Base-by-base conservation (phyloP, 2,113 vertebrate species). In the Danionella cerebrum region DNA sequence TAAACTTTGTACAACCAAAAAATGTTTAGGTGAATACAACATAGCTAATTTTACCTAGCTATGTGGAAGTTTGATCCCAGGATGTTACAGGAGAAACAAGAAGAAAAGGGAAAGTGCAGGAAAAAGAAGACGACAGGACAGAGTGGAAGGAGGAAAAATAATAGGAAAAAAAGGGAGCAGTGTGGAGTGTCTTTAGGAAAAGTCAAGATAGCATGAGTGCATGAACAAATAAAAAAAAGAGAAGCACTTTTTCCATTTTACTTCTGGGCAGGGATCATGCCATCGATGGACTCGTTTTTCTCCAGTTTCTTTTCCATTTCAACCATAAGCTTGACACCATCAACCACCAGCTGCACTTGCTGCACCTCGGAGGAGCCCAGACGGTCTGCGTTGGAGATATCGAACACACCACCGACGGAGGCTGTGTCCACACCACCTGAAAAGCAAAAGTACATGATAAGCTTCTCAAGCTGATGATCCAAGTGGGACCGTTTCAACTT, bases 291-390 rank as follows among this genome's bases (percentile, higher is more conserved):
- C 75, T 92, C 89, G 60, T 90, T 90, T 82, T 98, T 97, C 81
- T 98, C 95, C 54, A 98, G 87, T 74, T 91, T 93, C 91, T 98
- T 98, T 87, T 98, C 95, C 94, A 98, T 96, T 86, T 96, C 94
- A 53, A 98, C 79, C 94, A 97, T 94, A 70, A 98, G 90, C 83
- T 98, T 98, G 70, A 98, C 95, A 0, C 95, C 95, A 2, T 98
- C 95, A 5, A 98, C 94, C 86, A 98, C 95, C 88, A 96, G 77
- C 89, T 98, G 95, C 67, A 96, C 94, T 85, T 98, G 95, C 0
- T 89, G 58, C 12, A 98, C 95, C 88, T 98, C 95, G 0, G 95
- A 98, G 73, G 90, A 96, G 76, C 95, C 95, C 85, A 98, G 77
- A 39, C 95, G 90, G 71, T 98, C 95, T 1, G 94, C 94, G 36